Evolutionary conservation across 2,113 vertebrate species (phyloP).

Genomic region (Anthoscopus minutus): DNA sequence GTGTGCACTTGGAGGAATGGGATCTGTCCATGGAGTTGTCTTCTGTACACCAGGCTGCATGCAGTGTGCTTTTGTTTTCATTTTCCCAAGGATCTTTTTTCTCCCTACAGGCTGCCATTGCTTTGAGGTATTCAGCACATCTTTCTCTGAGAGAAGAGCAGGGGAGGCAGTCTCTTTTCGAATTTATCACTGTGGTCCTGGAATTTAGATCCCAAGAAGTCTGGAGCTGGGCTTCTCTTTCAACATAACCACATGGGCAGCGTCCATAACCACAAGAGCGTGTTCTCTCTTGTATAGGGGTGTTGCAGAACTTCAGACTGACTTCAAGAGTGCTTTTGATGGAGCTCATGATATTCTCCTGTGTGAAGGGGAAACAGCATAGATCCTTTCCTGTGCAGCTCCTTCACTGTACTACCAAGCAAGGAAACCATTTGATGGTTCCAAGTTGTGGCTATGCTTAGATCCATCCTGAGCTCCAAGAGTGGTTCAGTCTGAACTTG

Average conservation of each 20-base stretch:
- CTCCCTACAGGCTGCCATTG: not conserved
- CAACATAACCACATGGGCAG: accelerated
- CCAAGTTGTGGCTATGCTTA: accelerated
- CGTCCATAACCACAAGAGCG: no score
- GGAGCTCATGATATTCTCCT: not conserved
- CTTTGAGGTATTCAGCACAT: not conserved
- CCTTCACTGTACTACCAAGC: not conserved
- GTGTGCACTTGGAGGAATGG: not conserved
- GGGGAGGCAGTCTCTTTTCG: not conserved
- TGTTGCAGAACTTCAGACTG: not conserved
- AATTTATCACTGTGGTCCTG: not conserved
- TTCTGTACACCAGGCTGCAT: not conserved
- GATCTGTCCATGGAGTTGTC: not conserved
- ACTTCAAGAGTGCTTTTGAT: not conserved
- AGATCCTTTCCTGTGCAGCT: not conserved
- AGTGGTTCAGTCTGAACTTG: accelerated
- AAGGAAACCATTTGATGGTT: not conserved
- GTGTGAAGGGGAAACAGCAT: not conserved
- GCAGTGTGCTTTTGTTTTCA: not conserved
- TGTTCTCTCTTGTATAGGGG: not conserved
- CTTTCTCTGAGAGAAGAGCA: not conserved
- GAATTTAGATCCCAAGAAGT: not conserved
- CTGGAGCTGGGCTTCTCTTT: not conserved
- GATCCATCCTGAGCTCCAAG: not conserved
- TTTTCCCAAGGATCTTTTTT: not conserved